Evolutionary conservation across 2,888 invertebrate genomes (phyloP).

Genomic region (Spialia ferax): DNA sequence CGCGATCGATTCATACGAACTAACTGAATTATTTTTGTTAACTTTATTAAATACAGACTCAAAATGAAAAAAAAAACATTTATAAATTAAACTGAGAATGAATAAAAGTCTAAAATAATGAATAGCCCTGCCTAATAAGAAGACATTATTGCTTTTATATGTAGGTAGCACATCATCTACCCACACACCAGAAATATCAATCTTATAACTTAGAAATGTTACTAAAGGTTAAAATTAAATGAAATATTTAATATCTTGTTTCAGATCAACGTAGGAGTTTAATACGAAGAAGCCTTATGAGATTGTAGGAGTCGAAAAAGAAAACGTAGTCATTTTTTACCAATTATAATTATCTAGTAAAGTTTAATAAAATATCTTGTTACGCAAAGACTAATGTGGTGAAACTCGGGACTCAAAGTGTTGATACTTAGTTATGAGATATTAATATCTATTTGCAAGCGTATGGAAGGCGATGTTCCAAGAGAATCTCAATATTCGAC

Average conservation of each 20-base stretch:
- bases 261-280: slow-evolving; percentile 86
- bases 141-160: no score
- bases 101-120: no score
- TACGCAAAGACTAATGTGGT: slow-evolving; percentile 71
- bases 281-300: slow-evolving; percentile 86
- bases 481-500: slow-evolving; percentile 8
- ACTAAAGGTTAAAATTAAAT: neutral
- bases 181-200: no score
- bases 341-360: slow-evolving; percentile 66
- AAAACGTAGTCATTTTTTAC: slow-evolving; percentile 80
- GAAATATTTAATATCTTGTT: slow-evolving; percentile 55
- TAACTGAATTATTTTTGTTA: no score
- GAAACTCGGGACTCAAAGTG: slow-evolving; percentile 81
- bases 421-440: slow-evolving; percentile 54
- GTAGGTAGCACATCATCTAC: no score
- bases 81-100: no score
- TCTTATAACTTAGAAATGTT: no score
- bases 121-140: no score
- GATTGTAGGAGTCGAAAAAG: slow-evolving; percentile 75
- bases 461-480: neutral
- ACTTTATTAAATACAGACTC: no score
- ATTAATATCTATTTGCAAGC: slow-evolving; percentile 12
- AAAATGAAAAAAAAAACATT: no score
- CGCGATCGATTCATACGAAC: no score
- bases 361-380: slow-evolving; percentile 70